These are phyloP conservation scores for Gobius niger DNA, from an alignment of 2,113 vertebrate species.

Conservation along the genomic window DNA sequence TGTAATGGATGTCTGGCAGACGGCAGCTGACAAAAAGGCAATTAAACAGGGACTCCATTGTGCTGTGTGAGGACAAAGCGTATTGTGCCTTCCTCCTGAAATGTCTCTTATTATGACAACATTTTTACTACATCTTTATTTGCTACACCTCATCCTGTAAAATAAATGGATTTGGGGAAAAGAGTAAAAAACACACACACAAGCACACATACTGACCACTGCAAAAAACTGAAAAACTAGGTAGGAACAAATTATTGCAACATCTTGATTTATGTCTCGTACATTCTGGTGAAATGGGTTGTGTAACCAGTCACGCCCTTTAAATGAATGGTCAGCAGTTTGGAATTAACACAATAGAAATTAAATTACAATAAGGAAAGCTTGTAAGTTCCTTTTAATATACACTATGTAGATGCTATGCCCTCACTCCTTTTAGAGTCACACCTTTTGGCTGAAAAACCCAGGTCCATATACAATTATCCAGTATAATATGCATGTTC, in stretches of 20 bases:
- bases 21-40: constrained; percentile 10
- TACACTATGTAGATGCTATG: not conserved
- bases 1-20: constrained; percentile 13
- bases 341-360: too few relatives aligned
- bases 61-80: constrained; percentile 8
- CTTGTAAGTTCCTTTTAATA: not conserved
- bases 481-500: constrained; percentile 29
- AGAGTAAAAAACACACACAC: too few relatives aligned
- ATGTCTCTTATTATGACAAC: constrained; percentile 8
- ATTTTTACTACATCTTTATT: constrained; percentile 1
- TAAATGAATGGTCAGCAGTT: too few relatives aligned
- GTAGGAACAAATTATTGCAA: too few relatives aligned
- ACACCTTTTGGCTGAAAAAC: not conserved
- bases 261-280: too few relatives aligned
- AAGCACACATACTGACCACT: too few relatives aligned
- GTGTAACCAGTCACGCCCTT: too few relatives aligned
- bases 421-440: not conserved
- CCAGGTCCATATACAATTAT: constrained; percentile 24
- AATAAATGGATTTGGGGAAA: too few relatives aligned
- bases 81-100: constrained; percentile 6
- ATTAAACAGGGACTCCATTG: constrained; percentile 13
- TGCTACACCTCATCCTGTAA: not conserved
- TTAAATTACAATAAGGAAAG: not conserved
- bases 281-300: too few relatives aligned
- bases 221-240: too few relatives aligned